Evolutionary conservation across 2,797 vertebrate species (phyloP).

Genomic region (Rhincodon typus): DNA sequence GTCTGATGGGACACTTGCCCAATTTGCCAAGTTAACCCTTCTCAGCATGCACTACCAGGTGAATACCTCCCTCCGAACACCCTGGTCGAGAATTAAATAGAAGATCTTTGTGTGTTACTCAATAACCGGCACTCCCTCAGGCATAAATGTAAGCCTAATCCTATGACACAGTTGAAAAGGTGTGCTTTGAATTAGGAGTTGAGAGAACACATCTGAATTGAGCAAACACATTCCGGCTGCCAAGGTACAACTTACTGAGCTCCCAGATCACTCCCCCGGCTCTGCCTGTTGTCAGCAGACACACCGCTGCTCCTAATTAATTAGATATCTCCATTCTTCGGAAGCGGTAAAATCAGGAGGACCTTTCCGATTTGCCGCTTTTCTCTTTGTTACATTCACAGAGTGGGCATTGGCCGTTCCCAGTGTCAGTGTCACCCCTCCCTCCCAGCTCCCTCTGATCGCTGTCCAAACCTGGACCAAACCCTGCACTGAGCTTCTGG

Average conservation of each 20-base stretch:
- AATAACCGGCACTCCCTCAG: not conserved
- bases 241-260: not conserved
- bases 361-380: not conserved
- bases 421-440: too few species aligned
- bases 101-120: not conserved
- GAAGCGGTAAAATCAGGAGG: not conserved
- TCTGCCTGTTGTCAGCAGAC: not conserved
- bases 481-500: not conserved
- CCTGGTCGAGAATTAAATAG: not conserved
- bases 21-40: not conserved
- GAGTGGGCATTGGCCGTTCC: not conserved
- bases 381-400: not conserved
- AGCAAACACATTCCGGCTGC: not conserved
- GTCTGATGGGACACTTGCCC: not conserved
- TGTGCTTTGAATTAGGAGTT: not conserved
- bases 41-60: not conserved
- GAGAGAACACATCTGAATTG: not conserved
- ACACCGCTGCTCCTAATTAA: slow-evolving; percentile 26
- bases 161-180: slow-evolving; percentile 4
- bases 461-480: not conserved
- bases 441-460: not conserved
- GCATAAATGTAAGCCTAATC: slow-evolving; percentile 14
- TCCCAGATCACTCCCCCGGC: not conserved
- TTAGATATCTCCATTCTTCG: slow-evolving; percentile 3
- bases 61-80: not conserved